These are phyloP conservation scores for Xestia ashworthii DNA, from an alignment of 2,888 invertebrate species.

Conservation along the genomic window DNA sequence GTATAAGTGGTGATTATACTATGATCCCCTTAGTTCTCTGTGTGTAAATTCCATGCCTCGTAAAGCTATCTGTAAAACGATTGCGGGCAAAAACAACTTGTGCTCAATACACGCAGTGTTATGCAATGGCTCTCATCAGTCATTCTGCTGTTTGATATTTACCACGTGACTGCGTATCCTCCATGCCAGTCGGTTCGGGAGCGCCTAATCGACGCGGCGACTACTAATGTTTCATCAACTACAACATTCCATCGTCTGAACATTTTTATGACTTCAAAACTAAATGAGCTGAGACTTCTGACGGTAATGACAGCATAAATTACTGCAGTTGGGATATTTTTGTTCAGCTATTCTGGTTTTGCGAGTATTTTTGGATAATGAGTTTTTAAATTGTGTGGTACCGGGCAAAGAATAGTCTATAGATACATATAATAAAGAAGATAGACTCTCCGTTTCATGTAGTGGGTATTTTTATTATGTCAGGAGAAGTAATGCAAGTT, in stretches of 20 bases:
- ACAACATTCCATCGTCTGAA: slow-evolving; percentile 31
- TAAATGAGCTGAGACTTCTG: slow-evolving; percentile 54
- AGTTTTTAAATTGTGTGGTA: slow-evolving; percentile 20
- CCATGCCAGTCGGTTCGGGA: slow-evolving; percentile 30
- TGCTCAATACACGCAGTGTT: slow-evolving; percentile 19
- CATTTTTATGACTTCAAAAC: slow-evolving; percentile 49
- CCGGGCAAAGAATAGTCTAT: slow-evolving; percentile 16
- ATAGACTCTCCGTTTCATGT: slow-evolving; percentile 12
- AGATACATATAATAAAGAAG: too few relatives aligned
- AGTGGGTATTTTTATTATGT: background rate
- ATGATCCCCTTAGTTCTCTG: background rate
- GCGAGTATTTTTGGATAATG: slow-evolving; percentile 43
- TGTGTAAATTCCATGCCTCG: background rate
- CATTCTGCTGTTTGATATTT: slow-evolving; percentile 21
- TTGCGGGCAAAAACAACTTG: background rate
- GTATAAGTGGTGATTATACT: background rate
- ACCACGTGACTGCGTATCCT: slow-evolving; percentile 23
- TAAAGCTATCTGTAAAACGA: background rate
- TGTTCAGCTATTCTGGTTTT: slow-evolving; percentile 35
- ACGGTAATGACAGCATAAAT: slow-evolving; percentile 41
- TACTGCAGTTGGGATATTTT: slow-evolving; percentile 30
- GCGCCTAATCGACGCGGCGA: slow-evolving; percentile 49
- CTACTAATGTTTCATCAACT: slow-evolving; percentile 43
- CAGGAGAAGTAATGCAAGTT: background rate
- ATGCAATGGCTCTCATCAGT: slow-evolving; percentile 28